Evolutionary conservation across 1,140 invertebrate genomes (phyloP).

Genomic region (Caerostris darwini): DNA sequence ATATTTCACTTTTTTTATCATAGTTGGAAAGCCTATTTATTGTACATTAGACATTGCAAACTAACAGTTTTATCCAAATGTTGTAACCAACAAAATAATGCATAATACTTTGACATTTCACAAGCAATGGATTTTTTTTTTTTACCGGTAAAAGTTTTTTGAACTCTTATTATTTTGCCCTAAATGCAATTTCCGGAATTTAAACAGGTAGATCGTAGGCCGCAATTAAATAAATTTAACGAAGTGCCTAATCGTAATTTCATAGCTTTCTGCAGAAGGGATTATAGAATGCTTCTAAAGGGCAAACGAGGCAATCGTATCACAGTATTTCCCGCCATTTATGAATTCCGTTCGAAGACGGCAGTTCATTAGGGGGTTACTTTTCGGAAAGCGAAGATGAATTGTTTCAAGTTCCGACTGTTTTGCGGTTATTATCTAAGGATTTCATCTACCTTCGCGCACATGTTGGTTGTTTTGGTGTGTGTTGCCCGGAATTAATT

Average conservation of each 20-base stretch:
- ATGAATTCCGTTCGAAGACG: background rate
- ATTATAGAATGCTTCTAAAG: background rate
- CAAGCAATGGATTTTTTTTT: background rate
- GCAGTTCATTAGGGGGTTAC: background rate
- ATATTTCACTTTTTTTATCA: no score
- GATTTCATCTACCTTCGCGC: background rate
- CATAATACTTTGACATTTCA: background rate
- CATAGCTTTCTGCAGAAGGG: background rate
- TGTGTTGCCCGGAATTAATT: background rate
- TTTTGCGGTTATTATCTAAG: background rate
- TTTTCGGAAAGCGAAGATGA: background rate
- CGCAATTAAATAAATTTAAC: background rate
- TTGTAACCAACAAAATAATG: background rate
- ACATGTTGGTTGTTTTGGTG: background rate
- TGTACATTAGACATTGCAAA: no score
- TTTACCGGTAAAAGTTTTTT: background rate
- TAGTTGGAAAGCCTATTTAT: no score
- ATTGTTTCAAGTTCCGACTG: background rate
- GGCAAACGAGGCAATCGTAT: background rate
- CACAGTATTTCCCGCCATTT: background rate
- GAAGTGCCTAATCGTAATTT: conserved; percentile 8
- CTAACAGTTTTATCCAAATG: background rate
- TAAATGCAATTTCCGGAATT: background rate
- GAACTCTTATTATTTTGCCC: background rate
- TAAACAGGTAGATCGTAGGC: background rate